Evolutionary conservation across 2,888 invertebrate species (phyloP).

Genomic region (Gortyna flavago): DNA sequence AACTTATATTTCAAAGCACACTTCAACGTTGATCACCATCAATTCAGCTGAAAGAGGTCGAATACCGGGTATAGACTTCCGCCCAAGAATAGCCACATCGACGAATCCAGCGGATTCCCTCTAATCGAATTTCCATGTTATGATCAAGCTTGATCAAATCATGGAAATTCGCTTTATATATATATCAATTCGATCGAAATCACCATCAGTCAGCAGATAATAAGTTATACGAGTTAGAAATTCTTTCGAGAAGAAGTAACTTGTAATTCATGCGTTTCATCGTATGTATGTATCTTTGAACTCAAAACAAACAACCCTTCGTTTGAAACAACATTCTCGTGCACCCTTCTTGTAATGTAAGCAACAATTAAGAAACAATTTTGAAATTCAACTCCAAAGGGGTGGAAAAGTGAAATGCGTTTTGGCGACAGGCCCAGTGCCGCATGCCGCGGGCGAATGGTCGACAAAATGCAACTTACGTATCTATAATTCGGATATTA

Average conservation of each 20-base stretch:
- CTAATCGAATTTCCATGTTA: conserved; percentile 4
- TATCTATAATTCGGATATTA: conserved; percentile 56
- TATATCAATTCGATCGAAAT: conserved; percentile 12
- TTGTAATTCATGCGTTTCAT: conserved; percentile 21
- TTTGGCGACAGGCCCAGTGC: conserved; percentile 40
- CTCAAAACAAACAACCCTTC: conserved; percentile 47
- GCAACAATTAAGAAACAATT: conserved; percentile 66
- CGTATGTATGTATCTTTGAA: conserved; percentile 39
- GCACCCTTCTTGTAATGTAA: conserved; percentile 61
- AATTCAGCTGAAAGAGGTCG: not conserved
- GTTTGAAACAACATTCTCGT: conserved; percentile 49
- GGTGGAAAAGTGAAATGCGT: conserved; percentile 57
- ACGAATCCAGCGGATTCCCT: not conserved
- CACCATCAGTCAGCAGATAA: conserved; percentile 3
- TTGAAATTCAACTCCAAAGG: conserved; percentile 58
- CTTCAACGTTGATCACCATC: not conserved
- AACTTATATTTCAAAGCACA: not conserved
- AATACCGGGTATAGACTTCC: not conserved
- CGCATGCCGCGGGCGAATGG: conserved; percentile 51
- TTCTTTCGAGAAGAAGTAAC: conserved; percentile 26
- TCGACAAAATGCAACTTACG: conserved; percentile 55
- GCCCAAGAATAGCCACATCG: not conserved
- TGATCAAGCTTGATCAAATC: conserved; percentile 16
- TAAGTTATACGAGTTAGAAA: conserved; percentile 6
- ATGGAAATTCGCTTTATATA: not conserved